Evolutionary conservation across 2,113 vertebrate species (phyloP), one percentile per base, ranked within the genome.

Genomic region (Thryonomys swinderianus): DNA sequence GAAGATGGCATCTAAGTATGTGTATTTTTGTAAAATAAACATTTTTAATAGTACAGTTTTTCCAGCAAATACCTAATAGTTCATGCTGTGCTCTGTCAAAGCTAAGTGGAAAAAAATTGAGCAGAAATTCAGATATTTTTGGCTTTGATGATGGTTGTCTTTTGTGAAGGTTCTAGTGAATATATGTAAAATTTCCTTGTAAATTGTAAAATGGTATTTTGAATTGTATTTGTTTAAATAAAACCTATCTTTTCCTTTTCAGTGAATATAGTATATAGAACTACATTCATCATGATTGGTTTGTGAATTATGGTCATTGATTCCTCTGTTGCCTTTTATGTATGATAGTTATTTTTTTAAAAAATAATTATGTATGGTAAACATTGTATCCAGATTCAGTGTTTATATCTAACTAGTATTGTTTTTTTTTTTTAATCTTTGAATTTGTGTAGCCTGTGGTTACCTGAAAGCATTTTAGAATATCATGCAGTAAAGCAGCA

Each of bases 1-100:
- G 97, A 99, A 99, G 98, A 98, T 99, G 96, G 99, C 99, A 95
- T 99, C 99, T 30, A 99, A 99, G 99, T 99, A 97, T 97, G 99
- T 98, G 12, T 48, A 85, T 79, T 97, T 86, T 83, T 94, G 53
- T 95, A 37, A 91, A 96, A 53, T 64, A 95, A 95, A 64, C 40
- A 18, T 45, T 59, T 81, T 88, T 67, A 79, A 32, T 78, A 73
- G 25, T 42, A 91, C 7, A 84, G 1, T 16, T 88, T 27, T 69
- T 89, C 23, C 14, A 92, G 87, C 86, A 84, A 67, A 74, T 93
- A 53, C 27, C 34, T 78, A n/a, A 81, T 7, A 53, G 27, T 37
- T 82, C 79, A 42, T 62, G 51, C 30, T 80, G 2, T 69, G 14
- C 34, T 93, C 25, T 83, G 14, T 83, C 87, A 94, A 53, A 83